Evolutionary conservation across 2,888 invertebrate species (phyloP).

Genomic region (Acanthacorydalis orientalis): DNA sequence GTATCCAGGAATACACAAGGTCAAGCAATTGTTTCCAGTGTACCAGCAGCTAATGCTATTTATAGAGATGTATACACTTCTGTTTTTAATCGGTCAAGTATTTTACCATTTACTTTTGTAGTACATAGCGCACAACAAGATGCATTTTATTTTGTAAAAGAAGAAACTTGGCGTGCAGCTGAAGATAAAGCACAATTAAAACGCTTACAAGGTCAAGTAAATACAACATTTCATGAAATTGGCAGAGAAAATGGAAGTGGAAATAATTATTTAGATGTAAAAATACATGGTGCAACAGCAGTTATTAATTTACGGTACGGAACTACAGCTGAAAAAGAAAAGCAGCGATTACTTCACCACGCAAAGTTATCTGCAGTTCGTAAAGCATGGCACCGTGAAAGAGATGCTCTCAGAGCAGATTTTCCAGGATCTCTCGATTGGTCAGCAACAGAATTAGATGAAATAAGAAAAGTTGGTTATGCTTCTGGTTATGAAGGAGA

Average conservation of each 20-base stretch:
- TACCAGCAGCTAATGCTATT: slow-evolving; percentile 78
- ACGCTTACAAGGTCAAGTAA: slow-evolving; percentile 76
- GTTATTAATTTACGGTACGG: slow-evolving; percentile 91
- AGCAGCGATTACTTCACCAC: slow-evolving; percentile 75
- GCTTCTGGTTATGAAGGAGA: slow-evolving; percentile 79
- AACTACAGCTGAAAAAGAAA: slow-evolving; percentile 77
- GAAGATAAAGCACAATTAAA: slow-evolving; percentile 81
- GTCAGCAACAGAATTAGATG: slow-evolving; percentile 76
- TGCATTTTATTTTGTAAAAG: slow-evolving; percentile 85
- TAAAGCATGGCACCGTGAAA: slow-evolving; percentile 87
- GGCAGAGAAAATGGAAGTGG: slow-evolving; percentile 52
- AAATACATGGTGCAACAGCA: slow-evolving; percentile 79
- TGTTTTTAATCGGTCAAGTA: slow-evolving; percentile 76
- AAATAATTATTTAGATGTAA: slow-evolving; percentile 65
- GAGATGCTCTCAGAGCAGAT: slow-evolving; percentile 64
- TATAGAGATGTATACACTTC: slow-evolving; percentile 85
- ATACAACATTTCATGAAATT: slow-evolving; percentile 79
- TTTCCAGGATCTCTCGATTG: slow-evolving; percentile 67
- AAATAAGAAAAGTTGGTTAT: slow-evolving; percentile 69
- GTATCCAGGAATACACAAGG: slow-evolving; percentile 65
- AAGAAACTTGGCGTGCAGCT: slow-evolving; percentile 75
- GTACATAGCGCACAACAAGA: slow-evolving; percentile 81
- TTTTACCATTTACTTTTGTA: slow-evolving; percentile 74
- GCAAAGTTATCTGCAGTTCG: slow-evolving; percentile 73
- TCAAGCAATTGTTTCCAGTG: slow-evolving; percentile 68